Percentiles rank a stretch among this genome's conserved stretches.
phyloP scores from a whole-genome alignment of 2,888 invertebrate species.

The Euproctis similis region DNA sequence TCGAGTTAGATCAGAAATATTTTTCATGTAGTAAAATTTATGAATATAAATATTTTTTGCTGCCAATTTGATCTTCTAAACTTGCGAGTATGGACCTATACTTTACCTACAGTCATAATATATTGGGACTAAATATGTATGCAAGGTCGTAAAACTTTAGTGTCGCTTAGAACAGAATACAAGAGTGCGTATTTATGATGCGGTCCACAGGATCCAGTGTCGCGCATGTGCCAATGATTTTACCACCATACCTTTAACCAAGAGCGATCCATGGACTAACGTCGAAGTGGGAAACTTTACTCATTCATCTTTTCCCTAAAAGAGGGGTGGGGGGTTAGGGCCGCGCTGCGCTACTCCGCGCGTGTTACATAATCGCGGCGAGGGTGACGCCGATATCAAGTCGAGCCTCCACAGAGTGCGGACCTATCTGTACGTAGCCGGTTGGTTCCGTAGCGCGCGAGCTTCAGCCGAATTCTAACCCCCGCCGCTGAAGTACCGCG shows the following conservation, averaged over 20 bases:
- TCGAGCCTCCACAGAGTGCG: constrained; percentile 46
- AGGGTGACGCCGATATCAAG: constrained; percentile 45
- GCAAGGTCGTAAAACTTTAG: constrained; percentile 5
- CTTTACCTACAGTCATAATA: no score
- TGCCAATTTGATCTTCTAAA: no score
- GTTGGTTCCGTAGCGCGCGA: constrained; percentile 8
- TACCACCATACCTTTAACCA: constrained; percentile 52
- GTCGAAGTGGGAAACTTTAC: constrained; percentile 70
- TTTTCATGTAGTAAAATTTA: no score
- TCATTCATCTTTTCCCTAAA: constrained; percentile 73
- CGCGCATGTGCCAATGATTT: constrained; percentile 54
- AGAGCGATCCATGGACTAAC: constrained; percentile 61
- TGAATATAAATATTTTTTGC: no score
- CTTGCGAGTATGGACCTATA: no score
- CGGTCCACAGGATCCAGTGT: constrained; percentile 13
- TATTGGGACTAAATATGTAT: no score
- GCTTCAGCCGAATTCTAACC: constrained; percentile 22
- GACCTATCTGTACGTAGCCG: constrained; percentile 31
- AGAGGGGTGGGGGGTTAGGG: constrained; percentile 55
- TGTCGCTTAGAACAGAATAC: neutral
- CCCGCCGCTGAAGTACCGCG: constrained; percentile 19
- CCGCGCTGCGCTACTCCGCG: constrained; percentile 59
- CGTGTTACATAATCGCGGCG: constrained; percentile 55
- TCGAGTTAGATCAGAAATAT: no score
- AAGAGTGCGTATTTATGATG: constrained; percentile 11